Conservation (phyloP, 2,888 invertebrate genomes). For the Phanerotoma sp. region DNA sequence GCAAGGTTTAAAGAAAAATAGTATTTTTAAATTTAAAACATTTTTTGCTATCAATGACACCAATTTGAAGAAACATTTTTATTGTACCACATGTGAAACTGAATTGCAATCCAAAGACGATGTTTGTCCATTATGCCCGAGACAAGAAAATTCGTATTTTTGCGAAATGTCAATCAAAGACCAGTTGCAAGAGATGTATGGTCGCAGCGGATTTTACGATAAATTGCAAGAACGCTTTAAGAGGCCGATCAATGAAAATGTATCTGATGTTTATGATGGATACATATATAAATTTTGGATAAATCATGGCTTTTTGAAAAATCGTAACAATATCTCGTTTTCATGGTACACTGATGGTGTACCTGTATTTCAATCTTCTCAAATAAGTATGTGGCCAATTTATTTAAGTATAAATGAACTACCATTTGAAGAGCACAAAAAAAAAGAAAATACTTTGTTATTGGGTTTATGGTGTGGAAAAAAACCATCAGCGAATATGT, state of each 20-base stretch:
- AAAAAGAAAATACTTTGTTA: constrained; percentile 14
- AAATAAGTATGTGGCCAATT: constrained; percentile 14
- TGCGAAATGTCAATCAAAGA: constrained; percentile 10
- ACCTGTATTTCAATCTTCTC: constrained; percentile 8
- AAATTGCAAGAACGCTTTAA: constrained; percentile 2
- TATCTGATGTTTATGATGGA: constrained; percentile 23
- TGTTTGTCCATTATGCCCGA: constrained; percentile 10
- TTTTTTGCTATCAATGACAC: constrained; percentile 5
- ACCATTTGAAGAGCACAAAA: background rate
- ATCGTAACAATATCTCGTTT: constrained; percentile 15
- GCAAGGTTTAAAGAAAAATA: constrained; percentile 3
- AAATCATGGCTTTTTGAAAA: constrained; percentile 1
- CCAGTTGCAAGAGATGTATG: constrained; percentile 13
- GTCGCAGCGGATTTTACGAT: constrained; percentile 8
- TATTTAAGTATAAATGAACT: constrained; percentile 19
- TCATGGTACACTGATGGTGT: constrained; percentile 18
- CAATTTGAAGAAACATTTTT: constrained; percentile 1
- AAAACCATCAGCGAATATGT: constrained; percentile 12
- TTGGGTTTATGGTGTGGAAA: constrained; percentile 19
- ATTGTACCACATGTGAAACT: background rate
- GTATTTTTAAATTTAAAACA: constrained; percentile 19
- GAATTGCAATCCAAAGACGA: background rate
- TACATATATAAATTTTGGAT: background rate
- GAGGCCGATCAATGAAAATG: background rate
- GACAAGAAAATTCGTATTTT: constrained; percentile 15